Percentiles rank a stretch among this genome's conserved stretches.
Conservation (phyloP, 1,140 invertebrate species). For the Nautilus pompilius region DNA sequence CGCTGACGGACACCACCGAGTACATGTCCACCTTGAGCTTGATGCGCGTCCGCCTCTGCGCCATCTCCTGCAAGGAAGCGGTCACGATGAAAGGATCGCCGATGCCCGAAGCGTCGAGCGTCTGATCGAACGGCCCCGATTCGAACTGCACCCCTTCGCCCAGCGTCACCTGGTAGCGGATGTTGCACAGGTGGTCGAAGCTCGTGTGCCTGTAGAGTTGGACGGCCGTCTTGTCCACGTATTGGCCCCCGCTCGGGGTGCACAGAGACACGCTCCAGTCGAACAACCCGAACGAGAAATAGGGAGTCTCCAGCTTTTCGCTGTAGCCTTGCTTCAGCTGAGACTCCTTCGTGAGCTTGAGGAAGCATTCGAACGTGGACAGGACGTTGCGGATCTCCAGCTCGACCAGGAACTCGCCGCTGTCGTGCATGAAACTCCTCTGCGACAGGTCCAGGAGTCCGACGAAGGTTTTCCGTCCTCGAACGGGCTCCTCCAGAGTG, state of each 20-base stretch:
- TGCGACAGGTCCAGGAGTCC: conserved; percentile 72
- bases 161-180: conserved; percentile 68
- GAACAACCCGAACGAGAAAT: conserved; percentile 75
- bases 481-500: conserved; percentile 71
- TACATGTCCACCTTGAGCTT: conserved; percentile 73
- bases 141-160: conserved; percentile 70
- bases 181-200: conserved; percentile 76
- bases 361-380: conserved; percentile 70
- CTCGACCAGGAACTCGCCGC: conserved; percentile 81
- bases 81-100: conserved; percentile 36
- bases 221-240: conserved; percentile 57
- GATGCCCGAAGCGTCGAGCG: conserved; percentile 64
- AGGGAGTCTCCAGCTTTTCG: conserved; percentile 67
- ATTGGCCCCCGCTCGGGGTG: conserved; percentile 57
- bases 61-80: conserved; percentile 22
- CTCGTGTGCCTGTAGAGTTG: conserved; percentile 73
- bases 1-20: conserved; percentile 72
- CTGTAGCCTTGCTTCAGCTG: conserved; percentile 21
- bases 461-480: conserved; percentile 77
- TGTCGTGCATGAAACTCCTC: conserved; percentile 76
- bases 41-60: conserved; percentile 56
- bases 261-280: conserved; percentile 80
- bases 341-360: conserved; percentile 35
- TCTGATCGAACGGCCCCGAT: conserved; percentile 74
- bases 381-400: conserved; percentile 74